Evolutionary conservation across 2,888 invertebrate species (phyloP), one percentile per base, ranked within the genome.

Genomic region (Punctoribates punctum): DNA sequence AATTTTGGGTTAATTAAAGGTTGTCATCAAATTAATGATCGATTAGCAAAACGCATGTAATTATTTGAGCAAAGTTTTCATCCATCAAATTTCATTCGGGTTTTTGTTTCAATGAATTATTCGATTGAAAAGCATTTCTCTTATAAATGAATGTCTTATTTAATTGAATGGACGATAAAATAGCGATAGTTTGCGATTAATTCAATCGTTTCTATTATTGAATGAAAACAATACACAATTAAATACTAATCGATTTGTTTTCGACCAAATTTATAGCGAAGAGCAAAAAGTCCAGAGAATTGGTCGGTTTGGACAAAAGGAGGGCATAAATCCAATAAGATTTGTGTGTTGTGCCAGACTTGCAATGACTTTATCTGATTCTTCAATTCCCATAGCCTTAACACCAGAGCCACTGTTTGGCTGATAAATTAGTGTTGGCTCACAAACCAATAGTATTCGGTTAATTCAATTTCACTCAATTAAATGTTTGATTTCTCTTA

Each of bases 401-500:
- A 42, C 57, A 57, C 17, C 25, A 62, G 62, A 48, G 2, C 9
- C 57, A 57, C 13, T n/a, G 70, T 42, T 38, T 70, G 20, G 42
- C 11, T 70, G 42, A 70, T 70, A 34, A 46, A 70, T 70, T 70
- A 70, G 42, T 23, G 20, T 70, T 70, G 25, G 23, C 38, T 46
- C 42, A 29, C 62, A 42, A 42, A 34, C 70, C 20, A 70, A 42
- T 25, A 23, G 46, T 38, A 13, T 29, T 25, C 38, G 15, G 20
- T 70, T 70, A 70, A 70, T 70, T 70, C 34, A 70, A 62, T 62
- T 62, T 62, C 15, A 29, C 62, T 62, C 62, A 62, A 70, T 70
- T 70, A 70, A 70, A 70, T 70, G 70, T 70, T 70, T 70, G 70
- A 70, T 70, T 70, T 70, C 42, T 46, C 42, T 70, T 70, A 70